Base-by-base conservation (phyloP, 2,797 vertebrate species). In the Chaetophractus vellerosus region DNA sequence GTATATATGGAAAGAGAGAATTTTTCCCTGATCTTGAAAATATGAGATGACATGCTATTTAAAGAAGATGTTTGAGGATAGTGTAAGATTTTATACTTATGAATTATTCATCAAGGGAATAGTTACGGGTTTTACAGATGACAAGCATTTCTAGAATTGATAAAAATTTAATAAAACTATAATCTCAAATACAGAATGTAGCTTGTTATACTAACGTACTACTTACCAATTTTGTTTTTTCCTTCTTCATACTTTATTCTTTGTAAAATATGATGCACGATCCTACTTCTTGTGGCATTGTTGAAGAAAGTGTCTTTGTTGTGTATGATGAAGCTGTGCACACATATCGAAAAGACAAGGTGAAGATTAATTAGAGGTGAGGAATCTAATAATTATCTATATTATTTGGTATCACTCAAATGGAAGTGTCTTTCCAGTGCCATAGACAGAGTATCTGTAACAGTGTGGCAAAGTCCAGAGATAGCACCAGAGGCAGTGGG, bases 241-340 rank as follows among this genome's bases (percentile, higher is more conserved):
- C 99, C 99, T 98, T 99, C 99, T 98, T 99, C 99, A 0, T 99
- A 99, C 98, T 99, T 99, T 97, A 99, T 98, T 98, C 99, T 98
- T 97, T 99, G 99, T 92, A 99, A 98, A 98, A 99, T 99, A 96
- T 99, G 99, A 96, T 99, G 99, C 48, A 99, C 98, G 41, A 99
- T 99, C 97, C 99, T 99, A 98, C 99, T 99, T 97, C 99, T 99
- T 21, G 99, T 99, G 97, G 99, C 99, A 6, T 99, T 99, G 98
- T 98, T 99, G 98, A 99, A 99, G 98, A 99, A 99, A 9, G 99
- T 99, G 38, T 99, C 99, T 98, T 99, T 99, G 98, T 99, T 99
- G 98, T 99, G 99, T 98, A 99, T 99, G 98, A 99, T 99, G 98
- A 99, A 99, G 98, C 99, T 99, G 93, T 21, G 91, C 14, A 96